Conservation (phyloP, 2,888 invertebrate species). For the Polydesmus complanatus region DNA sequence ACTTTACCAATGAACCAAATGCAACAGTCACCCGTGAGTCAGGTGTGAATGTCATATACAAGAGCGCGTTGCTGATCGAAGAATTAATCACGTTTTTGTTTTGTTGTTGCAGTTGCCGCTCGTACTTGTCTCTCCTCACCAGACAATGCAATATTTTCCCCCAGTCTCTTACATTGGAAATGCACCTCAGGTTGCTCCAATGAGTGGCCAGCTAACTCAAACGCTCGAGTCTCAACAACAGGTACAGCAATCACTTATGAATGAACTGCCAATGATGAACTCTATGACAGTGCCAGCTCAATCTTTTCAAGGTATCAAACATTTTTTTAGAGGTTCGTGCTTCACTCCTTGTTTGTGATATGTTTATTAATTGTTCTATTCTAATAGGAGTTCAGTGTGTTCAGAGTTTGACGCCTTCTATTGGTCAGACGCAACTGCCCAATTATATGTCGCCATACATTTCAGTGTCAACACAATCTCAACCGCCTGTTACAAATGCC, state of each 20-base stretch:
- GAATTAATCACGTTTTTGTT: background rate
- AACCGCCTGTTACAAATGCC: conserved; percentile 6
- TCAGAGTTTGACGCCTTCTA: background rate
- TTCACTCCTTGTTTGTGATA: too few species aligned
- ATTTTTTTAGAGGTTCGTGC: background rate
- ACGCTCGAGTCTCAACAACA: background rate
- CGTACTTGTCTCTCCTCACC: conserved; percentile 22
- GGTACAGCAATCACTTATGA: background rate
- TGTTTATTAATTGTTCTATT: background rate
- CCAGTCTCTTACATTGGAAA: background rate
- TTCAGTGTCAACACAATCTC: conserved; percentile 10
- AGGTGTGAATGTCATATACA: background rate
- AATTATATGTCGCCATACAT: conserved; percentile 9
- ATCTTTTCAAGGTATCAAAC: background rate
- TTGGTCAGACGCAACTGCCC: background rate
- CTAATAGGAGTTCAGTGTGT: background rate
- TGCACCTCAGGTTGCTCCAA: background rate
- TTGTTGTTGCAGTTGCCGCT: conserved; percentile 13
- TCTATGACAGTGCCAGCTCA: background rate
- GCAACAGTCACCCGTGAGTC: conserved; percentile 3
- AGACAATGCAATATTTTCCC: conserved; percentile 18
- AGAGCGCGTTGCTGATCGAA: background rate
- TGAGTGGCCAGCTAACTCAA: background rate
- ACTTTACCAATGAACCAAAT: conserved; percentile 2
- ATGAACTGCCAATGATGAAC: background rate